Evolutionary conservation across 2,888 invertebrate genomes (phyloP).

Genomic region (Elmis aenea): DNA sequence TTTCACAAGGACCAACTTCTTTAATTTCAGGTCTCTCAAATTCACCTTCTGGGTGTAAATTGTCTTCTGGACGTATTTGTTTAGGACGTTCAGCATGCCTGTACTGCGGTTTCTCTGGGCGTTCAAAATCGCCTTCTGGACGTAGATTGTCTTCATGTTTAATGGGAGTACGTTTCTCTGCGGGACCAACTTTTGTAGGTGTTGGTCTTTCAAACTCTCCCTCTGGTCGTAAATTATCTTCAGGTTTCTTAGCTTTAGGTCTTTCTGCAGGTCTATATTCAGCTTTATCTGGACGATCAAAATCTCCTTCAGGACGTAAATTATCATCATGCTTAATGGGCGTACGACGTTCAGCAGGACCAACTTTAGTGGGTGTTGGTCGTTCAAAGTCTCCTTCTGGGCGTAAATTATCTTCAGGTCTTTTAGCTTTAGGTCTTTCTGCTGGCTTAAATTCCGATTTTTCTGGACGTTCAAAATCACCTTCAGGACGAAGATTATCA

Average conservation of each 20-base stretch:
- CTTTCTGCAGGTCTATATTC: constrained; percentile 36
- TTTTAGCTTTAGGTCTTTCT: constrained; percentile 43
- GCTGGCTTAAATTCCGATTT: constrained; percentile 40
- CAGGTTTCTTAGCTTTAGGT: constrained; percentile 49
- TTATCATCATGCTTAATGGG: constrained; percentile 49
- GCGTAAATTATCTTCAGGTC: constrained; percentile 46
- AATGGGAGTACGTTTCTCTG: constrained; percentile 40
- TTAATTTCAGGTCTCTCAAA: constrained; percentile 49
- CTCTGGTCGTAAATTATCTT: constrained; percentile 45
- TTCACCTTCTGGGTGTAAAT: constrained; percentile 57
- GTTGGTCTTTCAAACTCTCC: constrained; percentile 46
- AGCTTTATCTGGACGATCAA: constrained; percentile 41
- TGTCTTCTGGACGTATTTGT: constrained; percentile 54
- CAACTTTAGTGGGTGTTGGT: constrained; percentile 33
- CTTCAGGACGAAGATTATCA: constrained; percentile 54
- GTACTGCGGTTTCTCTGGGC: constrained; percentile 44
- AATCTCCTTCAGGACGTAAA: constrained; percentile 50
- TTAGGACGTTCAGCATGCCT: constrained; percentile 50
- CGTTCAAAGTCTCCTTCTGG: constrained; percentile 51
- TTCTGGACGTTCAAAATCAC: constrained; percentile 46
- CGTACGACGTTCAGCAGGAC: constrained; percentile 38
- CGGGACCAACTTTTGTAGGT: constrained; percentile 31
- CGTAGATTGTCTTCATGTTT: constrained; percentile 41
- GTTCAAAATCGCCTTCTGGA: constrained; percentile 40
- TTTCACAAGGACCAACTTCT: constrained; percentile 51